Conservation (phyloP, 2,797 vertebrate genomes). For the Sciaenops ocellatus region DNA sequence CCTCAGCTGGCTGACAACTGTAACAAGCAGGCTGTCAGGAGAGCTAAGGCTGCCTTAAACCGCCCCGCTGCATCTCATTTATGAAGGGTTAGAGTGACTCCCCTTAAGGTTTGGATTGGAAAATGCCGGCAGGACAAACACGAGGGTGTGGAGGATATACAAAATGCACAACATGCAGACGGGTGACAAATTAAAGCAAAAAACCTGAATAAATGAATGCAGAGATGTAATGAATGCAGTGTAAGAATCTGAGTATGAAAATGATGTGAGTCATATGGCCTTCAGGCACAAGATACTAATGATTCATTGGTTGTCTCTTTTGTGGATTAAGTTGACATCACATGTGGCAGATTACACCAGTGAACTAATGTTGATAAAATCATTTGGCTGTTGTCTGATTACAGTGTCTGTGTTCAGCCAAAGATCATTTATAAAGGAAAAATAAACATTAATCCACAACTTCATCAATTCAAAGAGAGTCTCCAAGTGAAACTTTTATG, state of each 20-base stretch:
- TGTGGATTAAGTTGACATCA: neutral
- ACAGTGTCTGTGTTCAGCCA: neutral
- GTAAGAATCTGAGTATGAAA: too few species aligned
- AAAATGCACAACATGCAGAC: neutral
- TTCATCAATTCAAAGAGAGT: neutral
- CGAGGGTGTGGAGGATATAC: neutral
- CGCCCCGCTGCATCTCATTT: constrained; percentile 59
- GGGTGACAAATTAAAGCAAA: neutral
- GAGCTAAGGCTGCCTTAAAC: constrained; percentile 51
- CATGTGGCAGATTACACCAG: neutral
- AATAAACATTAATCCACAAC: neutral
- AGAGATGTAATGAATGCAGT: neutral
- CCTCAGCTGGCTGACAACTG: constrained; percentile 72
- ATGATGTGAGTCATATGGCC: neutral
- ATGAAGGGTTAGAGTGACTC: constrained; percentile 41
- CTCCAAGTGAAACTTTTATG: neutral
- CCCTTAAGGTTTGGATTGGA: constrained; percentile 22
- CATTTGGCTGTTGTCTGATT: neutral
- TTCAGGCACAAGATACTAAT: constrained; percentile 6
- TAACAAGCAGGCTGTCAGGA: constrained; percentile 72
- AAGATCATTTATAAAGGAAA: neutral
- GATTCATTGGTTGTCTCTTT: too few species aligned
- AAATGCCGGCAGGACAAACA: constrained; percentile 12
- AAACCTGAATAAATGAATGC: neutral
- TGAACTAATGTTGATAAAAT: neutral